A percentile compares a stretch with the other conserved stretches of the same genome.
Conservation (phyloP, 2,797 vertebrate species). For the Steatocranus sp. region DNA sequence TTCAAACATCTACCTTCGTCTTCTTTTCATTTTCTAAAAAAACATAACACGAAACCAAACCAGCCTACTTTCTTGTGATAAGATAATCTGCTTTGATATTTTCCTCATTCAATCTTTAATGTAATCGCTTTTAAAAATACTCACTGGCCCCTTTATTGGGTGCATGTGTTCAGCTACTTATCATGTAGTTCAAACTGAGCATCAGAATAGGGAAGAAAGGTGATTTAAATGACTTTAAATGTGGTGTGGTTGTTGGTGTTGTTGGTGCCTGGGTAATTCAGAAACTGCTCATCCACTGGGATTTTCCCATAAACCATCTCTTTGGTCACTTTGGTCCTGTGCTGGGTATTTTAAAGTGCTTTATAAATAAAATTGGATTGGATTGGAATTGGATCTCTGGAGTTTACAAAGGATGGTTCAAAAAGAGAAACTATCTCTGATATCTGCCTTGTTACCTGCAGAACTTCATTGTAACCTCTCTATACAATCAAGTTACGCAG, state of each 20-base stretch:
- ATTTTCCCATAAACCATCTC: neutral
- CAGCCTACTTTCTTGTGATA: neutral
- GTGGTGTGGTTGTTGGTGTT: neutral
- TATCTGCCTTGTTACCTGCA: neutral
- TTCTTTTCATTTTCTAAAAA: neutral
- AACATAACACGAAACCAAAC: accelerated
- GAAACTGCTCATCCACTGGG: neutral
- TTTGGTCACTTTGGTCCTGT: neutral
- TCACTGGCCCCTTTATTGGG: accelerated
- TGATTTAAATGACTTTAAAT: neutral
- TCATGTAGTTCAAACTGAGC: neutral
- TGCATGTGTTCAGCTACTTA: neutral
- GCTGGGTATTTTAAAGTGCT: accelerated
- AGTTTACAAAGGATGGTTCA: neutral
- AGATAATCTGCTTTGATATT: neutral
- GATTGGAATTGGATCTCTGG: neutral
- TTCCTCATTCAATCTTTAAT: neutral
- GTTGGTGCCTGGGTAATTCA: neutral
- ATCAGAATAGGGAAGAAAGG: neutral
- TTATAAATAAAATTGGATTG: neutral
- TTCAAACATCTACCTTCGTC: neutral
- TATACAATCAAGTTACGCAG: neutral
- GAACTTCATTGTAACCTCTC: neutral
- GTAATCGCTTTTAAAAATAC: neutral
- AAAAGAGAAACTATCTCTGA: neutral